A percentile compares a stretch with the other conserved stretches of the same genome.
Conservation (phyloP, 2,113 vertebrate species). For the Myotis yumanensis region DNA sequence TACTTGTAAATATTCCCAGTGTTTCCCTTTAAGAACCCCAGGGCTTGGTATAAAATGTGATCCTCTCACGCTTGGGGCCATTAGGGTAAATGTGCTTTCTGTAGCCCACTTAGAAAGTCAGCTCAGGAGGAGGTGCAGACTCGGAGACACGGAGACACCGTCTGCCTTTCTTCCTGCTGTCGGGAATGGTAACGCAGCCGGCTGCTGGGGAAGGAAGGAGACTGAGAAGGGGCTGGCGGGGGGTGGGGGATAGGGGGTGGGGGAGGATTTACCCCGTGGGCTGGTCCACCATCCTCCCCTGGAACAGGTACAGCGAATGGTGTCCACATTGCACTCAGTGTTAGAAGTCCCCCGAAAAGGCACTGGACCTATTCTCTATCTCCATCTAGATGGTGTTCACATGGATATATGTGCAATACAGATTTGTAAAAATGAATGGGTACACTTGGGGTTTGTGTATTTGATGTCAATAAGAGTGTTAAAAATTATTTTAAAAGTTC, state of each 20-base stretch:
- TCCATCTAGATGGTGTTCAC: not conserved
- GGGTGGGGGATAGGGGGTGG: rapidly evolving
- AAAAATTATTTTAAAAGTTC: constrained; percentile 10
- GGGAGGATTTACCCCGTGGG: not conserved
- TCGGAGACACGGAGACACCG: constrained; percentile 54
- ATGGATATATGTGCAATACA: not conserved
- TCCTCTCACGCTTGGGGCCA: constrained; percentile 58
- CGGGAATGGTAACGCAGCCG: not conserved
- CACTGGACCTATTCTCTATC: rapidly evolving
- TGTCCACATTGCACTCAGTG: not conserved
- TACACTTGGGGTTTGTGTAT: not conserved
- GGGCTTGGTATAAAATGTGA: constrained; percentile 51
- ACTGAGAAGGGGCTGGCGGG: not conserved
- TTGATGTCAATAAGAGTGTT: not conserved
- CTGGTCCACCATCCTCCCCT: not conserved
- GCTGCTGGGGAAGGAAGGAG: constrained; percentile 36
- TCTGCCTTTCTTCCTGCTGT: constrained; percentile 70
- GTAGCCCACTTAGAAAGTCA: constrained; percentile 58
- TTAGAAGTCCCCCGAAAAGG: not conserved
- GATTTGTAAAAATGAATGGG: not conserved
- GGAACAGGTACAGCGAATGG: no score
- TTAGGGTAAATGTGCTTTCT: constrained; percentile 39
- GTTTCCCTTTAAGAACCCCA: constrained; percentile 50
- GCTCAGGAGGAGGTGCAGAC: constrained; percentile 70
- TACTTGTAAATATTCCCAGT: constrained; percentile 65